Conservation (phyloP, 2,113 vertebrate species). For the Athene noctua region DNA sequence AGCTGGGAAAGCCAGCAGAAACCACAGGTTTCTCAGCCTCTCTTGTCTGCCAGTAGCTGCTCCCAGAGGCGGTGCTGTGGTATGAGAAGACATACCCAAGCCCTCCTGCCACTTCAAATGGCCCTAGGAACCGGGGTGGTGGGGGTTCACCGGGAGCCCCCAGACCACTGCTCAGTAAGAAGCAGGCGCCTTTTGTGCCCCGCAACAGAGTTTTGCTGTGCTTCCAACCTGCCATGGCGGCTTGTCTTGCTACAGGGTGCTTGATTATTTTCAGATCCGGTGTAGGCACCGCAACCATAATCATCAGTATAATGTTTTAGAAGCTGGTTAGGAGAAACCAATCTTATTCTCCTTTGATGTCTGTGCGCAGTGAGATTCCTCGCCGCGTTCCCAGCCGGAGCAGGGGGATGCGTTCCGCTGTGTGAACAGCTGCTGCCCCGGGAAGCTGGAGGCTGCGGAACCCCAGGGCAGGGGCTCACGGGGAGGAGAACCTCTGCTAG, state of each 20-base stretch:
- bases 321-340: background rate
- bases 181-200: background rate
- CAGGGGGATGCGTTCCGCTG: background rate
- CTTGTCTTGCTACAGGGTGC: background rate
- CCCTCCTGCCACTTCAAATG: background rate
- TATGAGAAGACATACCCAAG: background rate
- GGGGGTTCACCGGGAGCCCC: background rate
- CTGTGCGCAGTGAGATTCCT: fast-evolving
- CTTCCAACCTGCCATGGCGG: background rate
- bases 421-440: background rate
- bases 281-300: background rate
- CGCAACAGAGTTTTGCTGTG: background rate
- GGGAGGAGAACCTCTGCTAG: background rate
- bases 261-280: background rate
- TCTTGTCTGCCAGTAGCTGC: background rate
- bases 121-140: background rate
- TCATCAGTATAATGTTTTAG: background rate
- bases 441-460: background rate
- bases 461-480: background rate
- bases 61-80: background rate
- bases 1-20: background rate
- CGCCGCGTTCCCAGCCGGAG: fast-evolving
- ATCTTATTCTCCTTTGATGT: background rate
- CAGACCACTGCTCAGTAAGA: background rate
- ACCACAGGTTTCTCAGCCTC: background rate